These are phyloP conservation scores for Catharus fuscescens DNA, from an alignment of 2,113 vertebrate genomes.

Conservation along the genomic window DNA sequence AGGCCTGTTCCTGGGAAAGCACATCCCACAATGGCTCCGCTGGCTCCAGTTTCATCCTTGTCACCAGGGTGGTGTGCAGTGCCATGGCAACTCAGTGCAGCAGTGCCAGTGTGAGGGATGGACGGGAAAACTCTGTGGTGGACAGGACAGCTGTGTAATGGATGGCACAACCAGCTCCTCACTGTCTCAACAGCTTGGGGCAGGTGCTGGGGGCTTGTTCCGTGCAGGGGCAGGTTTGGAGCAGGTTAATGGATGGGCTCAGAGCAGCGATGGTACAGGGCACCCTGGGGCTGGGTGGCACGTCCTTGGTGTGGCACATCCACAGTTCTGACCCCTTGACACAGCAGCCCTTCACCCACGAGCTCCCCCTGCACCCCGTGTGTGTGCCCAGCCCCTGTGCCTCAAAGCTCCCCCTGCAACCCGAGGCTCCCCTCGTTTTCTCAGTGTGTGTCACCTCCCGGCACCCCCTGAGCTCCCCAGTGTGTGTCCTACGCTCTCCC, in stretches of 20 bases:
- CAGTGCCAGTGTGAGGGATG: neutral
- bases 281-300: accelerated
- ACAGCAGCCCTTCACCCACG: neutral
- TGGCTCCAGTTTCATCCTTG: constrained; percentile 33
- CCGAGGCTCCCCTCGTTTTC: neutral
- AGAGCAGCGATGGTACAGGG: neutral
- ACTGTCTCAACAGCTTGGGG: neutral
- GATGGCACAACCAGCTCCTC: neutral
- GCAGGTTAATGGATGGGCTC: neutral
- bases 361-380: neutral
- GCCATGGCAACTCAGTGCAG: neutral
- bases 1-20: neutral
- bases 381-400: neutral
- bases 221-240: neutral
- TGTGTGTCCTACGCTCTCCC: neutral
- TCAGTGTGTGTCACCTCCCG: neutral
- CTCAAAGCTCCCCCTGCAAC: no score
- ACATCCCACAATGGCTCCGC: neutral
- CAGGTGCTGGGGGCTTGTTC: neutral
- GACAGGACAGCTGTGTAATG: neutral
- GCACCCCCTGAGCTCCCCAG: neutral
- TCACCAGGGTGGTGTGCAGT: neutral
- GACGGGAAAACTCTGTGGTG: neutral
- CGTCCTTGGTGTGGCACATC: neutral
- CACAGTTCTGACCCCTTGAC: neutral